Evolutionary conservation across 2,888 invertebrate genomes (phyloP).

Genomic region (Dynastes grantii): DNA sequence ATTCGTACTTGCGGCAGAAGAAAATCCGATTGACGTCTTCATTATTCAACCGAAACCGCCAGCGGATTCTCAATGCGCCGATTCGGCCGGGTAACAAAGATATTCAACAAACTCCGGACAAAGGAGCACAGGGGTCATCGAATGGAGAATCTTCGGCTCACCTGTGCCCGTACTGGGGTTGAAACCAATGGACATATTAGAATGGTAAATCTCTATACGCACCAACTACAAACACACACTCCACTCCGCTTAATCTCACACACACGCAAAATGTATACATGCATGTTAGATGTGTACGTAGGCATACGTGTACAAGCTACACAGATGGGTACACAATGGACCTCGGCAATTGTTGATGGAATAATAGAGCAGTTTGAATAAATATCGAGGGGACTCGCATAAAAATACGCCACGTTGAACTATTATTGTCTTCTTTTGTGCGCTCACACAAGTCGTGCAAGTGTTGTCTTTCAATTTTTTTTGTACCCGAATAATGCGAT

Average conservation of each 20-base stretch:
- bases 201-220: constrained; percentile 49
- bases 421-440: constrained; percentile 59
- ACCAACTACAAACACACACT: constrained; percentile 18
- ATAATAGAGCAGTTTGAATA: constrained; percentile 69
- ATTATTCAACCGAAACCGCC: constrained; percentile 20
- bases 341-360: constrained; percentile 67
- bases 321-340: constrained; percentile 69
- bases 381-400: constrained; percentile 64
- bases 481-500: constrained; percentile 62
- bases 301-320: constrained; percentile 51
- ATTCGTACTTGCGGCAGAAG: constrained; percentile 7
- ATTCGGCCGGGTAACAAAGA: constrained; percentile 40
- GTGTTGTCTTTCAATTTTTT: constrained; percentile 61
- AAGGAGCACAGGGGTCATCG: constrained; percentile 53
- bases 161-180: constrained; percentile 56
- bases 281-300: constrained; percentile 29
- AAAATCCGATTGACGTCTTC: constrained; percentile 40
- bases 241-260: constrained; percentile 19
- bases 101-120: constrained; percentile 43
- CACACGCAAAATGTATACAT: constrained; percentile 25
- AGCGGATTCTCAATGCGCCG: constrained; percentile 33
- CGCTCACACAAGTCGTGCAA: constrained; percentile 58
- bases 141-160: constrained; percentile 57
- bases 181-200: constrained; percentile 48
- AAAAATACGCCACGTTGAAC: constrained; percentile 62